A percentile compares a stretch with the other conserved stretches of the same genome.
Conservation (phyloP, 2,113 vertebrate genomes). For the Jaculus jaculus region DNA sequence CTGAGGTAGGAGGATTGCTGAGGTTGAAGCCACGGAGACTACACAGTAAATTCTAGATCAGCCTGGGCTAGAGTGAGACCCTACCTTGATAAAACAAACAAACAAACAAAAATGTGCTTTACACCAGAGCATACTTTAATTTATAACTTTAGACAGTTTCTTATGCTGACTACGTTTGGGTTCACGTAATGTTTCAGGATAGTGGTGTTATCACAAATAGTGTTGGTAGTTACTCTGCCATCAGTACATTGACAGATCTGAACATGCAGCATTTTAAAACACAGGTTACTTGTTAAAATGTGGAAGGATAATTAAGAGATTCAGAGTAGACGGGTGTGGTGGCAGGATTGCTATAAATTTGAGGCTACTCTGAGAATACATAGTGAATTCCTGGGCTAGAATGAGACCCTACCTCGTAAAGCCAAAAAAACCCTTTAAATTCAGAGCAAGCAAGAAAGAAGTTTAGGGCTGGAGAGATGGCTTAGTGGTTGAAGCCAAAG, state of each 20-base stretch:
- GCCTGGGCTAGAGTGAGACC: too few species aligned
- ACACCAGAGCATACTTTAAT: not conserved
- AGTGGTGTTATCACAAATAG: not conserved
- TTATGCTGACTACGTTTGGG: not conserved
- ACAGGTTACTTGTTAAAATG: constrained; percentile 7
- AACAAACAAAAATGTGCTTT: not conserved
- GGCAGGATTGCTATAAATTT: too few species aligned
- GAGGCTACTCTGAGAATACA: too few species aligned
- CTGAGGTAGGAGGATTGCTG: too few species aligned
- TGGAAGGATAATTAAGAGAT: constrained; percentile 12
- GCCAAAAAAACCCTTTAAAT: too few species aligned
- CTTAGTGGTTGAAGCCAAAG: too few species aligned
- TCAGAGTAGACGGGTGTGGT: not conserved
- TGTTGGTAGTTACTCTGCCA: not conserved
- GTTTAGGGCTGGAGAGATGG: too few species aligned
- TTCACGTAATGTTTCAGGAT: not conserved
- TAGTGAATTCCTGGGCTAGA: too few species aligned
- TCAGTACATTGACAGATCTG: not conserved
- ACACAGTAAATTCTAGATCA: too few species aligned
- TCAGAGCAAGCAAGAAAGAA: too few species aligned
- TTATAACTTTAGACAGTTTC: not conserved
- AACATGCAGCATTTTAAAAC: not conserved
- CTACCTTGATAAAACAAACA: not conserved
- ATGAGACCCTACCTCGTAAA: too few species aligned
- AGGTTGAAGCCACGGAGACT: too few species aligned